A percentile compares a stretch with the other conserved stretches of the same genome.
Conservation (phyloP, 2,888 invertebrate genomes). For the Hypomecis atomaria region DNA sequence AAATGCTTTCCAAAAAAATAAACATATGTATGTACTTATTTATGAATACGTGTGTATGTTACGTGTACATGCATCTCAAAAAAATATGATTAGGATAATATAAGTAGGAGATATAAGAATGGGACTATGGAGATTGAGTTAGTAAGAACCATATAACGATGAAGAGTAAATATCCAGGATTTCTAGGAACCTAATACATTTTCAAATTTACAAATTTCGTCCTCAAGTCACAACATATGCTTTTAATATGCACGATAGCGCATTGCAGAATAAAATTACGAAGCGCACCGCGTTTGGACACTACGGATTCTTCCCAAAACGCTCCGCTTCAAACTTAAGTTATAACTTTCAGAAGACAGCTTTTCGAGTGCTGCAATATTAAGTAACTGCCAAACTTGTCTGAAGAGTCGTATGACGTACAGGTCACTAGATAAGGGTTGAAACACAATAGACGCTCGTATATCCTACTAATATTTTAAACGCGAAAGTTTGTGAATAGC, state of each 20-base stretch:
- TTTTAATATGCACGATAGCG: slow-evolving; percentile 18
- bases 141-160: too few species aligned
- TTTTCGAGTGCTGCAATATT: slow-evolving; percentile 37
- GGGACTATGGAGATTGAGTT: too few species aligned
- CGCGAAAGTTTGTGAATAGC: too few species aligned
- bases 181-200: background rate
- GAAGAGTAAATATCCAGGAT: too few species aligned
- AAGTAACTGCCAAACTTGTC: slow-evolving; percentile 32
- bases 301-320: slow-evolving; percentile 7
- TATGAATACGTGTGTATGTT: too few species aligned
- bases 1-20: too few species aligned
- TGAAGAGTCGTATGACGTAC: slow-evolving; percentile 23
- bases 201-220: background rate
- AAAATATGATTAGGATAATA: too few species aligned
- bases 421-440: slow-evolving; percentile 30
- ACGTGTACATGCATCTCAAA: too few species aligned
- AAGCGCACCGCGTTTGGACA: slow-evolving; percentile 10
- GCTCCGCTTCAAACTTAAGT: slow-evolving; percentile 9
- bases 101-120: too few species aligned
- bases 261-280: slow-evolving; percentile 21
- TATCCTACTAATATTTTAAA: too few species aligned
- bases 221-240: background rate
- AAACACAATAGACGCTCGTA: slow-evolving; percentile 6
- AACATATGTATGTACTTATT: too few species aligned
- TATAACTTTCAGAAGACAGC: slow-evolving; percentile 28